A percentile compares a stretch with the other conserved stretches of the same genome.
Evolutionary conservation across 2,797 vertebrate genomes (phyloP).

Genomic region (Gallirallus australis): DNA sequence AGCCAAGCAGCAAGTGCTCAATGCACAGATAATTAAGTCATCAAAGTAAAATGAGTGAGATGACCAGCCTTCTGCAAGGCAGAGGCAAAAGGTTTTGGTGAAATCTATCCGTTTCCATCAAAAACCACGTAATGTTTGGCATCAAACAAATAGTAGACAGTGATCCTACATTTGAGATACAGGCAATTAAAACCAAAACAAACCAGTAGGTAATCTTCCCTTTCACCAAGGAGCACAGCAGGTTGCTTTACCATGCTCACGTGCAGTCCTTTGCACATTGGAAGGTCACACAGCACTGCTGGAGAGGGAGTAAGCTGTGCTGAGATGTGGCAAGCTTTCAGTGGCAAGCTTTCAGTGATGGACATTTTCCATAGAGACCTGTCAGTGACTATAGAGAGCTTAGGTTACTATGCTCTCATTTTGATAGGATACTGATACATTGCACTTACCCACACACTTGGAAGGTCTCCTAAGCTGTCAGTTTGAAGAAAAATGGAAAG

Average conservation of each 20-base stretch:
- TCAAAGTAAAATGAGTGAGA: background rate
- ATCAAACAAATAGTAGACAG: background rate
- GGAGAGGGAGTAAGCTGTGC: background rate
- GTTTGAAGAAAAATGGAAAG: conserved; percentile 44
- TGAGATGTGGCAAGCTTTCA: background rate
- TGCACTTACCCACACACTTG: background rate
- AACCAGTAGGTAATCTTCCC: background rate
- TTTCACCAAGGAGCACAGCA: background rate
- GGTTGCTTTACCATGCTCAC: background rate
- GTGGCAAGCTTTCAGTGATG: background rate
- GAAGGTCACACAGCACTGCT: background rate
- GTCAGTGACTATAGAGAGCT: background rate
- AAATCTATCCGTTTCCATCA: background rate
- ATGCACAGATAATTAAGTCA: background rate
- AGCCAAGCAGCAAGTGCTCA: background rate
- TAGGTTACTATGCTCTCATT: background rate
- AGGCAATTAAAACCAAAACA: background rate
- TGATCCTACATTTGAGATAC: background rate
- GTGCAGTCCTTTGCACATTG: fast-evolving
- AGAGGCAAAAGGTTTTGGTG: background rate
- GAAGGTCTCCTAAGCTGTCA: conserved; percentile 16
- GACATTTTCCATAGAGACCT: background rate
- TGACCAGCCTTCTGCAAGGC: background rate
- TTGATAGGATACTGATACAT: background rate
- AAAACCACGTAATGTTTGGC: background rate